Percentiles rank a stretch among this genome's conserved stretches.
Conservation (phyloP, 2,888 invertebrate species). For the Villa cingulata region DNA sequence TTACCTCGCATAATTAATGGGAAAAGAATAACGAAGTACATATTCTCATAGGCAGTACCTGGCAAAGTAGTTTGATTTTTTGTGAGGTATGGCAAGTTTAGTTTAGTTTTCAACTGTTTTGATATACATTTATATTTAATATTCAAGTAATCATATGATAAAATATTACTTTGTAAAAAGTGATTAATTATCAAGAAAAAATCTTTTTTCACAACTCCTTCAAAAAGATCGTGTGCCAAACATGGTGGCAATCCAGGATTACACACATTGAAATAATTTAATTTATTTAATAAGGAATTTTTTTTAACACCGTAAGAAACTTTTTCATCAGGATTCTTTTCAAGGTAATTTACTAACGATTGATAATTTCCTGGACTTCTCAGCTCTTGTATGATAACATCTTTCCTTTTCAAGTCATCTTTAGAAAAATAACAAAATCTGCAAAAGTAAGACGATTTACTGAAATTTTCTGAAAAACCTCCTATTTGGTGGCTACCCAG, state of each 20-base stretch:
- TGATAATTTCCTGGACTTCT: not conserved
- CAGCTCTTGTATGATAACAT: not conserved
- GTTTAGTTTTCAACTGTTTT: not conserved
- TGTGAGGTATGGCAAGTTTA: not conserved
- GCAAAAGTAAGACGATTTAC: slow-evolving; percentile 17
- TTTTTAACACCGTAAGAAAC: no score
- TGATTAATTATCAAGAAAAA: not conserved
- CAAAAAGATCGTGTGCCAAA: not conserved
- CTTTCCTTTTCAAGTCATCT: not conserved
- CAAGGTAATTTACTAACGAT: not conserved
- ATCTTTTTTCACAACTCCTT: not conserved
- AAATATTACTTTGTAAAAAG: no score
- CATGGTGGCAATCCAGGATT: not conserved
- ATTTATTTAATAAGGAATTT: no score
- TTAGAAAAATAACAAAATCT: slow-evolving; percentile 15
- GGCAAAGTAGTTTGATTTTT: not conserved
- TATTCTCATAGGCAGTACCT: slow-evolving; percentile 3
- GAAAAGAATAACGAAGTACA: not conserved
- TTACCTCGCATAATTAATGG: not conserved
- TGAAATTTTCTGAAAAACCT: slow-evolving; percentile 21
- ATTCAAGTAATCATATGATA: no score
- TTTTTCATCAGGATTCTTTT: no score
- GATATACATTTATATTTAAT: not conserved
- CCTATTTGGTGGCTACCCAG: slow-evolving; percentile 21
- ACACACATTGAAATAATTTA: no score